phyloP scores from a whole-genome alignment of 2,888 invertebrate species.

The Zelleria hepariella region DNA sequence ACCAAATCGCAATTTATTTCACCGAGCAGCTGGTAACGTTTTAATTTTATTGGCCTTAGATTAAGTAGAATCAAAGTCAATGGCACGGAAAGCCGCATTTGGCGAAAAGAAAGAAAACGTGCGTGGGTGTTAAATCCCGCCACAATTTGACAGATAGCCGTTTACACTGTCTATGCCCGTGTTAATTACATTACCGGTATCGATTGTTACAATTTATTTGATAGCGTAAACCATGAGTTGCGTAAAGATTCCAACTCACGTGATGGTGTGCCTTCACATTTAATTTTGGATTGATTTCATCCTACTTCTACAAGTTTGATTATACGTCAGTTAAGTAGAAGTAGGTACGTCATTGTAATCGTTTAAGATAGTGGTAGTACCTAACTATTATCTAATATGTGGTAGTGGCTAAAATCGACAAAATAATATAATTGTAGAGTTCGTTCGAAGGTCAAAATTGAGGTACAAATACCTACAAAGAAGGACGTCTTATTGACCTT shows the following conservation, averaged over 20 bases:
- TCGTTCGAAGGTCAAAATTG: too few species aligned
- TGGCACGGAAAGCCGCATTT: slow-evolving; percentile 24
- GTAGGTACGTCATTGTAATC: too few species aligned
- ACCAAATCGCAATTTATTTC: background rate
- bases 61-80: slow-evolving; percentile 10
- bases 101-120: slow-evolving; percentile 32
- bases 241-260: background rate
- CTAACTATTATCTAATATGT: too few species aligned
- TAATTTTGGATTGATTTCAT: too few species aligned
- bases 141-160: slow-evolving; percentile 34
- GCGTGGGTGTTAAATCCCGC: slow-evolving; percentile 47
- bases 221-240: background rate
- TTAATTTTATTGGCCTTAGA: background rate
- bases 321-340: too few species aligned
- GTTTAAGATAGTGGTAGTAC: too few species aligned
- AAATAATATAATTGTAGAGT: too few species aligned
- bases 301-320: too few species aligned
- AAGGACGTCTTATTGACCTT: too few species aligned
- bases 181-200: slow-evolving; percentile 17
- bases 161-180: slow-evolving; percentile 26
- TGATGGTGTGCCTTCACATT: too few species aligned
- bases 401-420: too few species aligned
- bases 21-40: background rate
- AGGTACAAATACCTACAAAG: too few species aligned
- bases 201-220: background rate